Base-by-base conservation (phyloP, 2,113 vertebrate species). In the Phycodurus eques region DNA sequence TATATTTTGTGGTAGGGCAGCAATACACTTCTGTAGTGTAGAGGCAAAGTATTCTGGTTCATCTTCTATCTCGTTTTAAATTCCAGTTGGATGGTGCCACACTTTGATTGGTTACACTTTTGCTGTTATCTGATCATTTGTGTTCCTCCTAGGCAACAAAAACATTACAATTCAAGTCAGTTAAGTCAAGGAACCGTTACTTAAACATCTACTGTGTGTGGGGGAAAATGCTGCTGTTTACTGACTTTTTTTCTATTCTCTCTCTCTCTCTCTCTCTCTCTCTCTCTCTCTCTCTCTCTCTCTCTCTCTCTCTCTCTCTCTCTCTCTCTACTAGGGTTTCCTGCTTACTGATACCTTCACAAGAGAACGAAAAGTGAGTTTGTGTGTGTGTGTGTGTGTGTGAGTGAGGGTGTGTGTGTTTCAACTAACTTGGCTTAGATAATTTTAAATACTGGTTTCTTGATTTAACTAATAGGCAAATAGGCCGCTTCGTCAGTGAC, bases 341-440 rank as follows among this genome's bases (percentile, higher is more conserved):
- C 69, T 67, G 2, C 47, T 75, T 67, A 27, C 68, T 60, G 69
- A 66, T 68, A 3, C 62, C 70, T 67, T 62, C 60, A 20, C 74
- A 72, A 51, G 71, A 66, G 46, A 73, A 68, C 68, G 56, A 83
- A 78, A 84, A 82, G 87, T 90, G 71, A 46, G 17, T 47, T 46
- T 6, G 35, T 61, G 2, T 0, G 1, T 47, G 6, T 63, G 6
- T 20, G 17, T 2, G 27, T 27, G 27, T 27, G 27, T 27, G 87
- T 90, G 71, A 27, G 8, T 47, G 27, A 0, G 35, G 15, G 2
- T 0, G 1, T 47, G 6, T 63, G 6, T 20, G 17, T 2, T 8
- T 42, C 17, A 56, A 56, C 53, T 22, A 8, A 56, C 9, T 56
- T 10, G 0, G 8, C 8, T 56, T 1, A 11, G n/a, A 9, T 1